phyloP scores from a whole-genome alignment of 2,797 vertebrate species.

The Cossypha niveicapilla region DNA sequence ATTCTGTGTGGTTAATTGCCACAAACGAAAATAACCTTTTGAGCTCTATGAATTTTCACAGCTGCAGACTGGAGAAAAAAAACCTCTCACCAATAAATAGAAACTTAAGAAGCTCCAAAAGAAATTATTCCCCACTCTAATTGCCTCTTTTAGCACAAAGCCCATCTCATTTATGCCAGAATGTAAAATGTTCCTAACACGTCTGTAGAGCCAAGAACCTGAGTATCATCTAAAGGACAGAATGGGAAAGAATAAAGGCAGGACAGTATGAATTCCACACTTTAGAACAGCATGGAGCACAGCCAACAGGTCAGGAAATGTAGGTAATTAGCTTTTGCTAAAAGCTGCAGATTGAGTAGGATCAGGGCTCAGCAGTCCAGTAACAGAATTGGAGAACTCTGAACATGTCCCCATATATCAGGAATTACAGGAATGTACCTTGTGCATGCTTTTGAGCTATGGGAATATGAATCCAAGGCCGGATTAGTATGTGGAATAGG shows the following conservation, averaged over 20 bases:
- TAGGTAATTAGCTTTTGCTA: neutral
- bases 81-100: neutral
- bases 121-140: conserved; percentile 13
- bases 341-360: neutral
- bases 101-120: conserved; percentile 45
- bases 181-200: neutral
- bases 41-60: conserved; percentile 48
- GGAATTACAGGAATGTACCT: neutral
- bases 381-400: neutral
- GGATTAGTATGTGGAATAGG: neutral
- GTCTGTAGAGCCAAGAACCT: neutral
- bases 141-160: conserved; percentile 22
- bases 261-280: neutral
- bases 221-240: neutral
- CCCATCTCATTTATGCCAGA: conserved; percentile 5
- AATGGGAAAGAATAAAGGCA: neutral
- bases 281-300: neutral
- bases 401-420: rapidly evolving
- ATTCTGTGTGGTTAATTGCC: conserved; percentile 46
- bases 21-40: conserved; percentile 55
- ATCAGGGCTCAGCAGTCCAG: neutral
- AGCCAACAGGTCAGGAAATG: neutral
- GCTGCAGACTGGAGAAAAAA: conserved; percentile 24
- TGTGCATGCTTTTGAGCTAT: neutral
- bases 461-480: neutral